Base-by-base conservation (phyloP, 2,888 invertebrate species). In the Drosophila seclusa region DNA sequence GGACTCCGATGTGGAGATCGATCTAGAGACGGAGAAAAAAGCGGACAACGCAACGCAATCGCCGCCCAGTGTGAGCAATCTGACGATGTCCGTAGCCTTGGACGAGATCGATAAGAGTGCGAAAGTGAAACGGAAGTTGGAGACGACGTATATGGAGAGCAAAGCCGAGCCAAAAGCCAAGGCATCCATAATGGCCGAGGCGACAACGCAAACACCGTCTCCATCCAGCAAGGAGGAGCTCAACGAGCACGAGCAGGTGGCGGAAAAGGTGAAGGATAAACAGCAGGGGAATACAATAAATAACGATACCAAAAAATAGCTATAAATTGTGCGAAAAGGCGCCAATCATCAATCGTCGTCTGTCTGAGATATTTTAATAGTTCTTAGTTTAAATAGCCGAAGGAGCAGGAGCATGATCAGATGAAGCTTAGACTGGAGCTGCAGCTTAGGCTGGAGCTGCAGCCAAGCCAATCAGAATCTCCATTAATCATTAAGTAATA, bases 1-100 rank as follows among this genome's bases (percentile, higher is more conserved):
- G 72, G 97, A 97, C 91, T 96, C 96, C 0, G 97, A 96, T 71
- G 85, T 92, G 69, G 93, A 93, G 83, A 85, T 92, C 45, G 93
- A 93, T 60, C 59, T 92, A 62, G 87, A 90, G 49, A 75, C 91
- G 42, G 84, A 83, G 4, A 83, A 89, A 31, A 87, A 84, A 64
- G 69, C 67, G 55, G 90, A 91, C 53, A 83, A 80, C 53, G 60
- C 84, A 64, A 57, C 89, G 71, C 61, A 91, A 80, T 76, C 80
- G 74, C 57, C 83, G 64, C 40, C 70, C 58, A 60, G 40, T 53
- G 54, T 75, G 59, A 13, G 49, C 42, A 67, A 71, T 54, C 27
- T 63, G 11, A 4, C 45, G 49, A 6, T 49, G 55, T 50, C 58
- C 8, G 5, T 59, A 13, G 6, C n/a, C 27, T 2, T 55, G n/a